These are phyloP conservation scores for Drosophila ironensis DNA, from an alignment of 1,140 invertebrate species.

Conservation along the genomic window DNA sequence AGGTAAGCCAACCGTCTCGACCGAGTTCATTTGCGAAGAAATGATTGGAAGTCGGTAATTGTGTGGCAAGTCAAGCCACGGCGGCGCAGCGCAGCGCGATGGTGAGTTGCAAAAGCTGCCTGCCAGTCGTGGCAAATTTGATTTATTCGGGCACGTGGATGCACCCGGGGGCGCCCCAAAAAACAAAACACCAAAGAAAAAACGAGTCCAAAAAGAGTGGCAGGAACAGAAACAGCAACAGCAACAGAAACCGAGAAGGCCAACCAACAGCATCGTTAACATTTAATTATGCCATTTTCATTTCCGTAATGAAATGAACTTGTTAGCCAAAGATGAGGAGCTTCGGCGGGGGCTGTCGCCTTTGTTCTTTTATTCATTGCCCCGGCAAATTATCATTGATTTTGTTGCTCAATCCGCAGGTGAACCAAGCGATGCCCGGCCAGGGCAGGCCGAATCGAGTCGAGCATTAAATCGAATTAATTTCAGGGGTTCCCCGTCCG, in stretches of 20 bases:
- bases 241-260: background rate
- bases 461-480: slow-evolving; percentile 74
- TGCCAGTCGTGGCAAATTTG: slow-evolving; percentile 32
- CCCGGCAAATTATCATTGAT: slow-evolving; percentile 66
- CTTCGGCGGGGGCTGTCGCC: background rate
- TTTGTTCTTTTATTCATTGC: slow-evolving; percentile 52
- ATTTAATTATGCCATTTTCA: slow-evolving; percentile 72
- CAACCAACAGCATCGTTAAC: slow-evolving; percentile 56
- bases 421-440: too few species aligned
- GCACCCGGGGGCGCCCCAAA: slow-evolving; percentile 32
- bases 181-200: background rate
- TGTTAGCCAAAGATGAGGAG: slow-evolving; percentile 39
- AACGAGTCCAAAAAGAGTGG: background rate
- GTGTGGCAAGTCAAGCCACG: background rate
- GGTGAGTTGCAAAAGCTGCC: slow-evolving; percentile 39
- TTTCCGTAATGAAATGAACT: slow-evolving; percentile 67
- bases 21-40: background rate
- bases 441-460: slow-evolving; percentile 30
- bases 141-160: slow-evolving; percentile 51
- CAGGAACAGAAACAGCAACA: background rate
- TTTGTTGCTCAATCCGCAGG: slow-evolving; percentile 66
- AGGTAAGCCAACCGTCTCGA: slow-evolving; percentile 40
- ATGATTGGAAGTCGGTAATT: slow-evolving; percentile 9
- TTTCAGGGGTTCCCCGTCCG: slow-evolving; percentile 45
- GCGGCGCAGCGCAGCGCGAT: background rate